Base-by-base conservation (phyloP, 2,888 invertebrate species). In the Empis stercorea region DNA sequence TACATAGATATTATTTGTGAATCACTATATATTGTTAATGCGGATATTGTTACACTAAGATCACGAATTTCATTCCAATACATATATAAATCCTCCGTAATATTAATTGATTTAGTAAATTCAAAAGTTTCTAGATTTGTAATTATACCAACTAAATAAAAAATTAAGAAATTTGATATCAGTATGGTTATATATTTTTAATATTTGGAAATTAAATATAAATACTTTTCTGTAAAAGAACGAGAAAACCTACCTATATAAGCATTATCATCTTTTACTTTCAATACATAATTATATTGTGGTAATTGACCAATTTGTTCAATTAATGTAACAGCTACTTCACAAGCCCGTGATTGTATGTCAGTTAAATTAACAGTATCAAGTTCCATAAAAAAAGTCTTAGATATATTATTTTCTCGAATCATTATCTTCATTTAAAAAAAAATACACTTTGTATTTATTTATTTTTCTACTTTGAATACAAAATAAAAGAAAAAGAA, bases 291-390 rank as follows among this genome's bases (percentile, higher is more conserved):
- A 46, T 62, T 61, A 37, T 53, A 52, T 23, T 55, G 53, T 1
- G 61, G 61, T 44, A 63, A 57, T 9, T 56, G 53, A 2, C 61
- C 60, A 14, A 56, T 54, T n/a, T 54, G 54, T 34, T 63, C 57
- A 41, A 62, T 59, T 23, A 63, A 42, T 2, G 48, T 44, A 5
- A 59, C 56, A 1, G 61, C 56, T 0, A 58, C 58, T 45, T 63
- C 63, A 48, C 61, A 62, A 23, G 61, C 46, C 30, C 61, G 56
- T 1, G 61, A 59, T 42, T 63, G 63, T 10, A 63, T 59, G 32
- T 63, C 63, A 2, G 56, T 53, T 34, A 61, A 47, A 42, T 58
- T 56, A 15, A 45, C 51, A 3, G 54, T 52, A 13, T 57, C 48
- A 7, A 63, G 34, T 9, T 57, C 56, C 15, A 60, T 53, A 23